These are phyloP conservation scores for Corella eumyota DNA, from an alignment of 23 tunicate species.

Conservation along the genomic window DNA sequence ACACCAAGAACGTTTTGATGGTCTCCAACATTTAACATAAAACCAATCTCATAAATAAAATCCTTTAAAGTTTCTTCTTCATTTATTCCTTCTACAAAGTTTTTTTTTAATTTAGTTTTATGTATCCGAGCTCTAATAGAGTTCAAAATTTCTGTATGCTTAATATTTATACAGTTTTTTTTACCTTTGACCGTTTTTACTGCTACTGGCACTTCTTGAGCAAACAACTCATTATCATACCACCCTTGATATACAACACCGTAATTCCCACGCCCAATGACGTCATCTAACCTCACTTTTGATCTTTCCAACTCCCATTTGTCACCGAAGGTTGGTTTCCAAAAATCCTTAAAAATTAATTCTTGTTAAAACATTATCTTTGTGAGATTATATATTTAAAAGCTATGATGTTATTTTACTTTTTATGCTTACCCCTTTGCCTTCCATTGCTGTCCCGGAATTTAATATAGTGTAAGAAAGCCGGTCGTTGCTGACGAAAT, in stretches of 20 bases:
- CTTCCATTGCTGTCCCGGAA: too few relatives aligned
- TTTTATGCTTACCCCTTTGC: too few relatives aligned
- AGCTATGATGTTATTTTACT: too few relatives aligned
- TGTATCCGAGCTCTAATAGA: too few relatives aligned
- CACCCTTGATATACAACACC: conserved; percentile 45
- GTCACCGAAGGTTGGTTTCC: conserved; percentile 61
- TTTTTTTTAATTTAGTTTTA: too few relatives aligned
- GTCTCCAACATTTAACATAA: conserved; percentile 60
- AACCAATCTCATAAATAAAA: conserved; percentile 58
- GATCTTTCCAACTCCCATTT: conserved; percentile 61
- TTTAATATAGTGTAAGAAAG: conserved; percentile 12
- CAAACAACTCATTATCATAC: too few relatives aligned
- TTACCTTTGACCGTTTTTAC: conserved; percentile 36
- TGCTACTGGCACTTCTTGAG: too few relatives aligned
- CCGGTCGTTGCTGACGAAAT: conserved; percentile 23
- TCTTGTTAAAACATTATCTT: too few relatives aligned
- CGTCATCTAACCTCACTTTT: conserved; percentile 30
- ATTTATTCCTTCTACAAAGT: conserved; percentile 15
- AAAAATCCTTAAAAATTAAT: too few relatives aligned
- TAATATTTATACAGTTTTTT: too few relatives aligned
- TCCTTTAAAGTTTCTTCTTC: conserved; percentile 12
- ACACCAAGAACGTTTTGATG: conserved; percentile 59
- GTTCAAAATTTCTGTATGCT: too few relatives aligned
- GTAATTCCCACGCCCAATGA: conserved; percentile 66
- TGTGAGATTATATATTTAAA: too few relatives aligned